Evolutionary conservation across 2,113 vertebrate species (phyloP), one percentile per base, ranked within the genome.

Genomic region (Eurystomus gularis): DNA sequence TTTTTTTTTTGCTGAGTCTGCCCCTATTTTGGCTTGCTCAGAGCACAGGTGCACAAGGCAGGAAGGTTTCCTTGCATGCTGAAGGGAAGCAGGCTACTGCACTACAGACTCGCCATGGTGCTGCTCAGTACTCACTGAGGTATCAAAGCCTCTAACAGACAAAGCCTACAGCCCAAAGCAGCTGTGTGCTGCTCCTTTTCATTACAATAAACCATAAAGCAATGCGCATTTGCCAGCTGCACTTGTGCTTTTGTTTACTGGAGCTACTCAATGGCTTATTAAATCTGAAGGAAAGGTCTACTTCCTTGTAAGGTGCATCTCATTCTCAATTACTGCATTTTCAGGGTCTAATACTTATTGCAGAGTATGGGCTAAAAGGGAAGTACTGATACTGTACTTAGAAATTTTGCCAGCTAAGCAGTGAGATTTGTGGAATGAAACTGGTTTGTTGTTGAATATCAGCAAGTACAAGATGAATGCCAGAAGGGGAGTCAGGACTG

Each of bases 31-130:
- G 49, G 28, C 58, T 96, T 88, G 54, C 68, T 95, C 39, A 78
- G 65, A 75, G 48, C 83, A 91, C 94, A 97, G 95, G 88, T 97
- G 95, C 90, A 86, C 19, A 28, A 51, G 49, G 23, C 70, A 91
- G 51, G 52, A 88, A 89, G 44, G 52, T 65, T 87, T 60, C 51
- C 48, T 75, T 81, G 60, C 71, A 58, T 66, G 69, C 68, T 75
- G 68, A 78, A 70, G 12, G 83, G 71, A 35, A 78, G 51, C 11
- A 69, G 28, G 20, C 25, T 72, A 29, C 64, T 58, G 49, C 77
- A 26, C 42, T 49, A 60, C 26, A 46, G 37, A 33, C 28, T 88
- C 9, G 2, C 31, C 17, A 4, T 21, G 65, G 37, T 78, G 55
- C 6, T 2, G 1, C 31, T 49, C 85, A 16, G 11, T 11, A 37